Base-by-base conservation (phyloP, 2,888 invertebrate genomes). In the Liodrosophila aerea region DNA sequence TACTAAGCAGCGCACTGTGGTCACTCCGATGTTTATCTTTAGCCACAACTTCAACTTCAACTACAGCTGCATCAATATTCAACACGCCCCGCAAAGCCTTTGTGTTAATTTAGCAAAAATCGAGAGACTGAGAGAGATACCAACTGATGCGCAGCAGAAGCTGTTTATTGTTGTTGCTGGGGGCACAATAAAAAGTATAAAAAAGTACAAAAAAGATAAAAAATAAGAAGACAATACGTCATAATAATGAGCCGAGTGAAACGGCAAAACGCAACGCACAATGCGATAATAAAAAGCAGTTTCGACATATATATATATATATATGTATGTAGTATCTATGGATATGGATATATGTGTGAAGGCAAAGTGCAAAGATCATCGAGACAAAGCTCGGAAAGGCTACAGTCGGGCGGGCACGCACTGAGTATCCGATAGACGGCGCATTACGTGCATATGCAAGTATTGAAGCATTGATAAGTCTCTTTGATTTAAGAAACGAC, bases 231-330 rank as follows among this genome's bases (percentile, higher is more conserved):
- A 61, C 60, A 72, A 77, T 77, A 77, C 76, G 76, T 78, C 76
- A 82, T 69, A 66, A 77, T 77, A 81, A 75, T 69, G 75, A 65
- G 71, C 68, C 75, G 46, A 77, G 65, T 64, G 34, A 59, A 73
- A 54, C 52, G 45, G 71, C 66, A 64, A 73, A 22, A 70, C 45
- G 45, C 50, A 66, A 47, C 13, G 45, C 49, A 46, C 33, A 12
- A 12, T 33, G 12, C 53, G 60, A 54, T 57, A 70, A 73, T 64
- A 74, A 70, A 72, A 66, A 73, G 60, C 59, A 45, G 54, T 64
- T 76, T 61, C 47, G 66, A 63, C 73, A 78, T 68, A 59, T 39
- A 49, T 33, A 46, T 30, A 56, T 57, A 63, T 5, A 43, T n/a
- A 39, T 16, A 57, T 16, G 9, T 8, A 4, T 18, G 4, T 13